Evolutionary conservation across 2,113 vertebrate species (phyloP).

Genomic region (Ciconia stormi): DNA sequence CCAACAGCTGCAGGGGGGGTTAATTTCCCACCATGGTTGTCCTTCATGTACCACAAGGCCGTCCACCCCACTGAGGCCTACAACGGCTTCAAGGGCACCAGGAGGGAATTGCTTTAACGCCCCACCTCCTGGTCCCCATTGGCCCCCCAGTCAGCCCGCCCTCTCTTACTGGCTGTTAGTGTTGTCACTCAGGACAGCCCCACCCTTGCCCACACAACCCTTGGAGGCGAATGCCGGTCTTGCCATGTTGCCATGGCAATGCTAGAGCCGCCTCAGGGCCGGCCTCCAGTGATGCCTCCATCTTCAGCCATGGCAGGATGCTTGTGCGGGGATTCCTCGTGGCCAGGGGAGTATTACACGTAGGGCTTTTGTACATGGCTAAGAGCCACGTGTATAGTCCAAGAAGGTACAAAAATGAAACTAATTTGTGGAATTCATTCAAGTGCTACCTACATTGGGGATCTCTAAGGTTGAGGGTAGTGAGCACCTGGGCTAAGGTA

Average conservation of each 20-base stretch:
- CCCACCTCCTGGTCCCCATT: neutral
- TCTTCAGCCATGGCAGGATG: neutral
- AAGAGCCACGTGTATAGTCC: too few species aligned
- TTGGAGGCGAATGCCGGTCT: too few species aligned
- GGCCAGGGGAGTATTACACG: fast-evolving
- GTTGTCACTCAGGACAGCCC: neutral
- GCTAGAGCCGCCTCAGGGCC: neutral
- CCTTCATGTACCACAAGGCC: neutral
- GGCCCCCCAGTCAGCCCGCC: neutral
- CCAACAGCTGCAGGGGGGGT: fast-evolving
- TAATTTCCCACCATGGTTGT: too few species aligned
- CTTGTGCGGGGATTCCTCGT: neutral
- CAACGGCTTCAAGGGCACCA: neutral
- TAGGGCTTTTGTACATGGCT: neutral
- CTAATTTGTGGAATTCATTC: neutral
- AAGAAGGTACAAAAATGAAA: neutral
- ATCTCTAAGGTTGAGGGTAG: neutral
- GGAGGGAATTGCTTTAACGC: fast-evolving
- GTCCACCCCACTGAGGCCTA: too few species aligned
- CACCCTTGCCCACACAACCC: too few species aligned
- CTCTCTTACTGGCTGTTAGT: neutral
- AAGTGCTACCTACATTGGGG: neutral
- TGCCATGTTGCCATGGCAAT: too few species aligned
- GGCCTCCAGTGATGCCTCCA: neutral
- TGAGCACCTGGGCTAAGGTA: neutral